A percentile compares a stretch with the other conserved stretches of the same genome.
Evolutionary conservation across 2,888 invertebrate species (phyloP).

Genomic region (Mimachlamys varia): DNA sequence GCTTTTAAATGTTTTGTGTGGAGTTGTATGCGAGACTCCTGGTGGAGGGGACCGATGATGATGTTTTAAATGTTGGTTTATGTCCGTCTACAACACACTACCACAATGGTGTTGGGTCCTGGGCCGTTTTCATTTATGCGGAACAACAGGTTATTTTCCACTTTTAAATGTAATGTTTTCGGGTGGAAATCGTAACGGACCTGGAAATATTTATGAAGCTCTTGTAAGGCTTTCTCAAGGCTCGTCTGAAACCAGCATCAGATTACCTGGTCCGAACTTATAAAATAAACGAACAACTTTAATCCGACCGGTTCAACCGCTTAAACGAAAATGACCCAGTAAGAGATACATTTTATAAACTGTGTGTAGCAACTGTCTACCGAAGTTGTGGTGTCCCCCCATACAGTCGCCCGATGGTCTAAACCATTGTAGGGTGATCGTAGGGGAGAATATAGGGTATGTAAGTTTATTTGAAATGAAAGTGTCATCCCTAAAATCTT

Average conservation of each 20-base stretch:
- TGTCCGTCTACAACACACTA: not conserved
- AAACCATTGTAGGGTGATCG: not conserved
- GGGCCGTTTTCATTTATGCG: too few species aligned
- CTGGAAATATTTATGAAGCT: too few species aligned
- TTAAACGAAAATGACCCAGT: too few species aligned
- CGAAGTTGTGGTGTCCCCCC: not conserved
- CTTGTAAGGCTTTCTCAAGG: too few species aligned
- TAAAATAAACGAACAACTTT: too few species aligned
- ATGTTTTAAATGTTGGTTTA: not conserved
- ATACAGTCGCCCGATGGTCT: not conserved
- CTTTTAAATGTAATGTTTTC: too few species aligned
- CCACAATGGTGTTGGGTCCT: not conserved
- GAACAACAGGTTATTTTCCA: too few species aligned
- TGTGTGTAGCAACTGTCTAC: conserved; percentile 13
- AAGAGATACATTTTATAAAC: not conserved
- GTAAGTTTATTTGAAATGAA: not conserved
- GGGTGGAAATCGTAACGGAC: too few species aligned
- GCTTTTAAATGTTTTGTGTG: conserved; percentile 2
- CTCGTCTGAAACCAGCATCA: too few species aligned
- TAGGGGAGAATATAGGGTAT: not conserved
- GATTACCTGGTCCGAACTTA: too few species aligned
- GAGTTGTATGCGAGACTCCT: not conserved
- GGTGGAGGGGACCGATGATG: conserved; percentile 9
- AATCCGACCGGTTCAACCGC: too few species aligned
- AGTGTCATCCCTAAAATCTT: not conserved